Evolutionary conservation across 2,797 vertebrate genomes (phyloP).

Genomic region (Lepus oiostolus): DNA sequence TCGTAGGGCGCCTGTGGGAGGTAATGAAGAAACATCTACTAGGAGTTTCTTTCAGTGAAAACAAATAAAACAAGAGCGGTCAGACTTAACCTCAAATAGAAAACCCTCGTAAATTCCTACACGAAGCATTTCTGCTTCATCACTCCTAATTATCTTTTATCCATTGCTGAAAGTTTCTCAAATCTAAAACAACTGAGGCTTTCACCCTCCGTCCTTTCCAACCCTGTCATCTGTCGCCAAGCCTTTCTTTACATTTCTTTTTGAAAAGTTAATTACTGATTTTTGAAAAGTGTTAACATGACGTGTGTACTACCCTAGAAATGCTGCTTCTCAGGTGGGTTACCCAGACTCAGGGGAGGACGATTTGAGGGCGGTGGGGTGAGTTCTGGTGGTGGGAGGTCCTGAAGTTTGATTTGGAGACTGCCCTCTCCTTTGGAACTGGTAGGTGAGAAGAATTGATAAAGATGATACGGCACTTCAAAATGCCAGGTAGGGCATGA

Average conservation of each 20-base stretch:
- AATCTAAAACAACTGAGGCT: constrained; percentile 1
- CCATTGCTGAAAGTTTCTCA: neutral
- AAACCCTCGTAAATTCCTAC: neutral
- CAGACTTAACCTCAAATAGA: neutral
- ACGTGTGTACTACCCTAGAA: neutral
- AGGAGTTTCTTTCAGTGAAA: neutral
- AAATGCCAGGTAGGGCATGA: neutral
- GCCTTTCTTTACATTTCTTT: constrained; percentile 20
- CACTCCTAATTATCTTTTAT: neutral
- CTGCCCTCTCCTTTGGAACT: neutral
- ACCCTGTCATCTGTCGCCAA: neutral
- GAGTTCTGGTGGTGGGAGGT: neutral
- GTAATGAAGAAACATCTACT: neutral
- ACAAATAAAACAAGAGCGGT: neutral
- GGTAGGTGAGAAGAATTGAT: neutral
- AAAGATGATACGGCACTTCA: neutral
- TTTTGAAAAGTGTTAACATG: neutral
- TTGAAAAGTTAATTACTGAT: constrained; percentile 59
- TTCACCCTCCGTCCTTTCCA: neutral
- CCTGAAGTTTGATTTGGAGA: neutral
- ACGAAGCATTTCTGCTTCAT: neutral
- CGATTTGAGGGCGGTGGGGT: neutral
- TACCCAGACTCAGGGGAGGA: neutral
- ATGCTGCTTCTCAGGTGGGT: neutral
- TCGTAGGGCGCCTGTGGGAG: neutral